phyloP scores from a whole-genome alignment of 2,113 vertebrate species.

The Campylomormyrus numenius region DNA sequence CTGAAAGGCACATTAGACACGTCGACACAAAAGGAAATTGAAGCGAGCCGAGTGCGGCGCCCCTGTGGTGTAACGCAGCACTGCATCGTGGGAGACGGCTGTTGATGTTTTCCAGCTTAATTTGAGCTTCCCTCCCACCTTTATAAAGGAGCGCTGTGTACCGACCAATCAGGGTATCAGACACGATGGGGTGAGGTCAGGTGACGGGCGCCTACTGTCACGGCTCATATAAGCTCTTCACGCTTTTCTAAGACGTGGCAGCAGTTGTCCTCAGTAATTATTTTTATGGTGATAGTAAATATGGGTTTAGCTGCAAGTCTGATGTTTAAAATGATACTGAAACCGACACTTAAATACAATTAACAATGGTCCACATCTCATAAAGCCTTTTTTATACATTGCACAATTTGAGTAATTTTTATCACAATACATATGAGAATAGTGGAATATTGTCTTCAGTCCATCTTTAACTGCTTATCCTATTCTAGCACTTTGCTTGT shows the following conservation, averaged over 20 bases:
- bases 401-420: neutral
- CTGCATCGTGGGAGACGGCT: neutral
- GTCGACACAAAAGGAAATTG: neutral
- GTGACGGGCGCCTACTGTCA: neutral
- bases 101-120: neutral
- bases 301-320: neutral
- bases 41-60: neutral
- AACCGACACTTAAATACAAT: neutral
- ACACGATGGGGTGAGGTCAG: neutral
- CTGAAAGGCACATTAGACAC: neutral
- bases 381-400: neutral
- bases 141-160: neutral
- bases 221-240: neutral
- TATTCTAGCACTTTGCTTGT: neutral
- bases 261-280: neutral
- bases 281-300: conserved; percentile 1
- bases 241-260: neutral
- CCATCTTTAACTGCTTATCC: neutral
- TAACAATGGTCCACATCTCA: neutral
- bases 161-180: neutral
- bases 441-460: neutral
- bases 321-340: neutral
- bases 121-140: neutral
- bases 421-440: neutral
- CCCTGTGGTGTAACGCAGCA: neutral